phyloP scores from a whole-genome alignment of 1,140 invertebrate genomes.

The Drosophila lowei region DNA sequence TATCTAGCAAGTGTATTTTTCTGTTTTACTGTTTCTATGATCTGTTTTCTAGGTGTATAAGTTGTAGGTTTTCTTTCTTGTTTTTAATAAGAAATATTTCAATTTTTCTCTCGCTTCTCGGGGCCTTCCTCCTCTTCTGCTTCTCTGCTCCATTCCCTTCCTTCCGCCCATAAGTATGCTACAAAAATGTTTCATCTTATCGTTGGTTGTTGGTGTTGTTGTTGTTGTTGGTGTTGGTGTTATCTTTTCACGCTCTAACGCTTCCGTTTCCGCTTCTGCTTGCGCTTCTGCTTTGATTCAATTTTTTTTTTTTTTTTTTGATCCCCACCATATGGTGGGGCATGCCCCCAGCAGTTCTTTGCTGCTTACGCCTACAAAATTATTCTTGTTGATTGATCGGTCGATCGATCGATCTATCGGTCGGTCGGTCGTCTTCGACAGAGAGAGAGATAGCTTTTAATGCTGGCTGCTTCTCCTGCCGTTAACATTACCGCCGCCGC shows the following conservation, averaged over 20 bases:
- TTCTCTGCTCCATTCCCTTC: constrained; percentile 9
- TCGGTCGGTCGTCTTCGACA: constrained; percentile 71
- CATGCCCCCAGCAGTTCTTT: constrained; percentile 4
- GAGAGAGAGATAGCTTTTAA: constrained; percentile 28
- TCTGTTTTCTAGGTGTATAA: constrained; percentile 20
- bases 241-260: constrained; percentile 24
- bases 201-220: constrained; percentile 14
- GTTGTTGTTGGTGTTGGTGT: constrained; percentile 15
- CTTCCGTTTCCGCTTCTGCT: constrained; percentile 23
- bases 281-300: constrained; percentile 11
- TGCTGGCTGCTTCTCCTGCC: constrained; percentile 10
- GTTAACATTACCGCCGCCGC: background rate
- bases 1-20: constrained; percentile 46
- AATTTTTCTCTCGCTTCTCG: constrained; percentile 11
- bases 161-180: constrained; percentile 51
- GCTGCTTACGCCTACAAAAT: constrained; percentile 67
- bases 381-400: constrained; percentile 34
- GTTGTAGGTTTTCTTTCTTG: constrained; percentile 7
- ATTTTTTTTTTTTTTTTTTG: constrained; percentile 1
- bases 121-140: background rate
- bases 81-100: constrained; percentile 34
- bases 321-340: background rate
- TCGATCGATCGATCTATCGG: constrained; percentile 43
- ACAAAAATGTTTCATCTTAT: constrained; percentile 27
- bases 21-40: constrained; percentile 11